Conservation (phyloP, 2,113 vertebrate genomes). For the Microtus richardsoni region DNA sequence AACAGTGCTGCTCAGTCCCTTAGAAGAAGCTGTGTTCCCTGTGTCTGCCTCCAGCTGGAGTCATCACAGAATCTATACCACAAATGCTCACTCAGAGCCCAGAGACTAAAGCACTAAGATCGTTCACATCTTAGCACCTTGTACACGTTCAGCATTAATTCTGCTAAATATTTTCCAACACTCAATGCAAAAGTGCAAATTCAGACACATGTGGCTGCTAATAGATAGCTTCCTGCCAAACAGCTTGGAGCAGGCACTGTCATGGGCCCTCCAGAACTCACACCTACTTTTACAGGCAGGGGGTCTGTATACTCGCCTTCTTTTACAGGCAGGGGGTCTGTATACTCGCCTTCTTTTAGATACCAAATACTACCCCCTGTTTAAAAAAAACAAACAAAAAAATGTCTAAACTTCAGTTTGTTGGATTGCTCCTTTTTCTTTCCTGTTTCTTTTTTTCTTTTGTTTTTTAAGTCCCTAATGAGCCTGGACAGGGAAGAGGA, state of each 20-base stretch:
- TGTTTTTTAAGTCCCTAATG: constrained; percentile 34
- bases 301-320: background rate
- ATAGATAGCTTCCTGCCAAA: constrained; percentile 18
- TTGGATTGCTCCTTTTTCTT: background rate
- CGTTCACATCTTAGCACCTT: constrained; percentile 11
- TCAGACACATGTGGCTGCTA: background rate
- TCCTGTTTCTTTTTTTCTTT: background rate
- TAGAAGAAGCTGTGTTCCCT: background rate
- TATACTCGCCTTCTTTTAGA: background rate
- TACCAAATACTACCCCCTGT: background rate
- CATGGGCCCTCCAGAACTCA: background rate
- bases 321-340: background rate
- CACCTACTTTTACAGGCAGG: background rate
- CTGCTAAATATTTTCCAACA: constrained; percentile 61
- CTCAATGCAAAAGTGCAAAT: constrained; percentile 6
- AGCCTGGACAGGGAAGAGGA: constrained; percentile 51
- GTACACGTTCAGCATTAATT: constrained; percentile 24
- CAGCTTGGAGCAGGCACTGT: background rate
- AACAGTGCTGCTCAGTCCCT: background rate
- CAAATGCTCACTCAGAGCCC: background rate
- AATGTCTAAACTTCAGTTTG: constrained; percentile 50
- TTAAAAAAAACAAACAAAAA: constrained; percentile 15
- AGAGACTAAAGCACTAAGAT: background rate
- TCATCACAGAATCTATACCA: background rate
- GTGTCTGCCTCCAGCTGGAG: background rate